These are phyloP conservation scores for Microtus richardsoni DNA, from an alignment of 2,113 vertebrate genomes.

Conservation along the genomic window DNA sequence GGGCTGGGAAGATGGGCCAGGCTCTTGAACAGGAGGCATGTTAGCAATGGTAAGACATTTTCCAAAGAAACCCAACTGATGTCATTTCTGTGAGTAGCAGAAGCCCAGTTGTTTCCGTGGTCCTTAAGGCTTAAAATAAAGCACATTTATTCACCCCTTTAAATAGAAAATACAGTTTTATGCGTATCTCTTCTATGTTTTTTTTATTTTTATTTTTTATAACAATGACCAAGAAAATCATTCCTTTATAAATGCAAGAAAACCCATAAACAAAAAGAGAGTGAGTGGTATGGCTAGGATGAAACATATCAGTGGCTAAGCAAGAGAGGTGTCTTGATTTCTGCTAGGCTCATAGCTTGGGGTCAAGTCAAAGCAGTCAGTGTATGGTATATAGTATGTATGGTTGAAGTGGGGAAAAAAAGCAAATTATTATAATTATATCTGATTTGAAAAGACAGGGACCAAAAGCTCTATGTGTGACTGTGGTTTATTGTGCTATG, in stretches of 20 bases:
- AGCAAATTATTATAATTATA: constrained; percentile 67
- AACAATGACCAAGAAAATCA: not conserved
- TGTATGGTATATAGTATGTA: constrained; percentile 71
- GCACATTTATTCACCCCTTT: not conserved
- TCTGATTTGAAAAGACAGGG: constrained; percentile 78
- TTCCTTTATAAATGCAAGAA: not conserved
- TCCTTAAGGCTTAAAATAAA: constrained; percentile 61
- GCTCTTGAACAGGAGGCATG: constrained; percentile 13
- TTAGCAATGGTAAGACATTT: constrained; percentile 49
- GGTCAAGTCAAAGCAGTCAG: constrained; percentile 69
- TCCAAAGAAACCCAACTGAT: constrained; percentile 55
- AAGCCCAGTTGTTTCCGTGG: constrained; percentile 53
- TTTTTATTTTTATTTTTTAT: constrained; percentile 20
- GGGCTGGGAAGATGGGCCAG: constrained; percentile 33
- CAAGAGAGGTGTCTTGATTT: constrained; percentile 27
- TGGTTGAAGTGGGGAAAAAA: constrained; percentile 43
- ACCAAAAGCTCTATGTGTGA: constrained; percentile 73
- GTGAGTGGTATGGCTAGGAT: not conserved
- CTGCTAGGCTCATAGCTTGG: constrained; percentile 44
- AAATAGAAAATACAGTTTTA: constrained; percentile 62
- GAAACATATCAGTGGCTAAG: constrained; percentile 56
- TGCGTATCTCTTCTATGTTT: constrained; percentile 55
- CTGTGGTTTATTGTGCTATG: constrained; percentile 83
- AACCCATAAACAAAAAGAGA: constrained; percentile 2
- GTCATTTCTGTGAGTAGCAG: constrained; percentile 69